These are phyloP conservation scores for Aphodius sticticus DNA, from an alignment of 2,888 invertebrate species.

Conservation along the genomic window DNA sequence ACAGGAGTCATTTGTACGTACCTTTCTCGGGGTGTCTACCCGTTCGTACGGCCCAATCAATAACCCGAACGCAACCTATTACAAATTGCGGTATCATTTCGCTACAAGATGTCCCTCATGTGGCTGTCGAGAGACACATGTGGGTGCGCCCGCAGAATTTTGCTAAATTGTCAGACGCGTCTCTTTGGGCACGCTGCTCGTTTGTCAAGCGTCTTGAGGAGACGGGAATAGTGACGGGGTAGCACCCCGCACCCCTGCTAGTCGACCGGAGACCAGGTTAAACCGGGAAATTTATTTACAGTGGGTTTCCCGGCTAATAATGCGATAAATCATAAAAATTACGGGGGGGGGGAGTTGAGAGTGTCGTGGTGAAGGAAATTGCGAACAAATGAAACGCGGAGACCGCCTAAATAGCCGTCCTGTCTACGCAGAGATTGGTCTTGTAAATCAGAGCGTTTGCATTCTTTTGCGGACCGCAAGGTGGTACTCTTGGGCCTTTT, in stretches of 20 bases:
- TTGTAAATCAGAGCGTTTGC: neutral
- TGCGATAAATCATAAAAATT: neutral
- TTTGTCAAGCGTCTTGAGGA: neutral
- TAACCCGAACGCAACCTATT: neutral
- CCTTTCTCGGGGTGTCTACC: neutral
- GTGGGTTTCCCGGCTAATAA: neutral
- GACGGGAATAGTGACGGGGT: neutral
- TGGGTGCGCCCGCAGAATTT: neutral
- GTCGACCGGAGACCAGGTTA: neutral
- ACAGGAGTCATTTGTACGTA: neutral
- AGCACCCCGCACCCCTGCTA: neutral
- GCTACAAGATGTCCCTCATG: neutral
- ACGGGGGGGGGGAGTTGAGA: neutral
- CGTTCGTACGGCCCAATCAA: neutral
- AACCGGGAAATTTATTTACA: neutral
- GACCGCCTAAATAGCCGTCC: neutral
- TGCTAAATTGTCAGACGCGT: neutral
- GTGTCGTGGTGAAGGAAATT: neutral
- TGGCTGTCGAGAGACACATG: neutral
- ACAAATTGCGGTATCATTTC: neutral
- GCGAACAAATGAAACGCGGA: constrained; percentile 4
- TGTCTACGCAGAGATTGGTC: neutral
- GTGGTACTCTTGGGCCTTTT: neutral
- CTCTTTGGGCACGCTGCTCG: neutral
- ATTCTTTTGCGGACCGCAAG: too few species aligned